These are phyloP conservation scores for Drosophila prosaltans DNA, from an alignment of 1,140 invertebrate genomes.

Conservation along the genomic window DNA sequence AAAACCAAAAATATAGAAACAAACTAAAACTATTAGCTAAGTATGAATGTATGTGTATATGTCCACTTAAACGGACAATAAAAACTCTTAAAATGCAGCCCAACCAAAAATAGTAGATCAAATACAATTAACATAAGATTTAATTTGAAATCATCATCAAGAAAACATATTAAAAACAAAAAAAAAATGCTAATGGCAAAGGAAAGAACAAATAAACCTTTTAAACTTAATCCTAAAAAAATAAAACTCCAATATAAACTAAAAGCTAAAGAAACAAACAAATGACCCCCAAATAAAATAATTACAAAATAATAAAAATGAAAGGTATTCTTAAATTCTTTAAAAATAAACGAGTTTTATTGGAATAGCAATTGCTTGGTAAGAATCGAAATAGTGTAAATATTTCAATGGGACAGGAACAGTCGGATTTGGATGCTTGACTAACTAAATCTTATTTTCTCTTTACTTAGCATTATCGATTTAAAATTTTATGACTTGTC, in stretches of 20 bases:
- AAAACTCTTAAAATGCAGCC: conserved; percentile 64
- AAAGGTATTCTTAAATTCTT: conserved; percentile 81
- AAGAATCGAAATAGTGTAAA: too few species aligned
- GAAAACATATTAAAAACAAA: conserved; percentile 4
- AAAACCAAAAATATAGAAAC: conserved; percentile 24
- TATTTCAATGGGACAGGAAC: too few species aligned
- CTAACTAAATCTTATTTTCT: too few species aligned
- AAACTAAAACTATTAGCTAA: conserved; percentile 68
- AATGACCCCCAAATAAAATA: conserved; percentile 52
- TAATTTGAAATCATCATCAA: conserved; percentile 48
- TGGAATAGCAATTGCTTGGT: too few species aligned
- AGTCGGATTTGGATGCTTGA: too few species aligned
- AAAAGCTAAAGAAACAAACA: conserved; percentile 29
- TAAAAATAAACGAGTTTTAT: conserved; percentile 50
- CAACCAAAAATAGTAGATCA: conserved; percentile 36
- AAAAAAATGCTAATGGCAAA: conserved; percentile 38
- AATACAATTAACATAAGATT: conserved; percentile 38
- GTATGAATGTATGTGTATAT: conserved; percentile 52
- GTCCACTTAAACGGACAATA: conserved; percentile 77
- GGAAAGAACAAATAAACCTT: conserved; percentile 47
- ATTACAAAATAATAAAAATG: conserved; percentile 69
- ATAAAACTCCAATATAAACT: conserved; percentile 40
- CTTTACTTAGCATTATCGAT: neutral
- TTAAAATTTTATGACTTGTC: too few species aligned
- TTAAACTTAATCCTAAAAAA: conserved; percentile 63